Percentiles rank a stretch among this genome's conserved stretches.
These are phyloP conservation scores for Picathartes gymnocephalus DNA, from an alignment of 2,113 vertebrate genomes.

Conservation along the genomic window DNA sequence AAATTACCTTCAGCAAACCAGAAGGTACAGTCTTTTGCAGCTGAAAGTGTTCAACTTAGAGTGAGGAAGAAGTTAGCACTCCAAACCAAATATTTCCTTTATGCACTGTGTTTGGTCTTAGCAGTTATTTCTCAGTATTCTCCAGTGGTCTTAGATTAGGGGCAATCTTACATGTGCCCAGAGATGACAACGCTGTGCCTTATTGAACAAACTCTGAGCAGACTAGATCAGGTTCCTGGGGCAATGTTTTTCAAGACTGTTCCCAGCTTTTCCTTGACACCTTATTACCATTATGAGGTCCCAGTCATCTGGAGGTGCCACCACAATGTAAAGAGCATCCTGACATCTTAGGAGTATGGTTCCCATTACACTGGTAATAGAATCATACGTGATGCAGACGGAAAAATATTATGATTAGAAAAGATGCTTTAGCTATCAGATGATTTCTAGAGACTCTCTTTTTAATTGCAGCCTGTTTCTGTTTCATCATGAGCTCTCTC, in stretches of 20 bases:
- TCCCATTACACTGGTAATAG: neutral
- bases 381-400: neutral
- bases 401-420: neutral
- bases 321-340: neutral
- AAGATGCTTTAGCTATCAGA: neutral
- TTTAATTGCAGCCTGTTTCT: neutral
- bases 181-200: neutral
- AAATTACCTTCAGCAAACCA: neutral
- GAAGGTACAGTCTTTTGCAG: neutral
- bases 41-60: neutral
- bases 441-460: neutral
- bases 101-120: neutral
- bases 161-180: accelerated
- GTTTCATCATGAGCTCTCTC: neutral
- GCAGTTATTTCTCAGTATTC: neutral
- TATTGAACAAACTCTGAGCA: neutral
- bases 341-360: neutral
- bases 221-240: neutral
- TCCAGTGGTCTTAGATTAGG: neutral
- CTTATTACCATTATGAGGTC: neutral
- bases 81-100: neutral
- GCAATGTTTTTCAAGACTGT: neutral
- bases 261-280: neutral
- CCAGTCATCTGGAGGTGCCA: neutral
- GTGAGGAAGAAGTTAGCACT: neutral